Evolutionary conservation across 1,140 invertebrate genomes (phyloP).

Genomic region (Drosophila baimaii): DNA sequence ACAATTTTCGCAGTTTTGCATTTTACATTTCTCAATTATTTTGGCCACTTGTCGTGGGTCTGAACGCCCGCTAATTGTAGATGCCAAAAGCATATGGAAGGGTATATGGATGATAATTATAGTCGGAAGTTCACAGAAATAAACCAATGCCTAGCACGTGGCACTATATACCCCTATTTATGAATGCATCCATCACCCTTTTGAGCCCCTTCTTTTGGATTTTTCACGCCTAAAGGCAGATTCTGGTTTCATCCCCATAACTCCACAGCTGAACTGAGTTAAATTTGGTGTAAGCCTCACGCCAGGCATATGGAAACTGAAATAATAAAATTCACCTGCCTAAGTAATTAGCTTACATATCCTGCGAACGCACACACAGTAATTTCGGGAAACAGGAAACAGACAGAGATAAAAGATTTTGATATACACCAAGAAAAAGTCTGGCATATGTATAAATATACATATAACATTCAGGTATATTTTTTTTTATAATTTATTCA

Average conservation of each 20-base stretch:
- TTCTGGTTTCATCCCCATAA: not conserved
- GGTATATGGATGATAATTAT: not conserved
- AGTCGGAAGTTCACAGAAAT: not conserved
- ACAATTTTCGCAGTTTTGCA: conserved; percentile 55
- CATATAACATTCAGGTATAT: too few species aligned
- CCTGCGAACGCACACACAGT: conserved; percentile 7
- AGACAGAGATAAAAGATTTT: not conserved
- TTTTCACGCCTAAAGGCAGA: not conserved
- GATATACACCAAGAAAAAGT: not conserved
- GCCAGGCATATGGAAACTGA: conserved; percentile 21
- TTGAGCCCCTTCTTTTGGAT: too few species aligned
- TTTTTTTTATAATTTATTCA: too few species aligned
- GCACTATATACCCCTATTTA: not conserved
- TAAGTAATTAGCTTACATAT: conserved; percentile 50
- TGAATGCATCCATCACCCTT: not conserved
- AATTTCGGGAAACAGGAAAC: not conserved
- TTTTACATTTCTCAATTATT: conserved; percentile 43
- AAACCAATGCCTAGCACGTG: not conserved
- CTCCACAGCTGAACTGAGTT: not conserved
- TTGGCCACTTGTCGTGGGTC: conserved; percentile 7
- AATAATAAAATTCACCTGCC: conserved; percentile 36
- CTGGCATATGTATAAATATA: too few species aligned
- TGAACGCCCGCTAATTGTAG: conserved; percentile 28
- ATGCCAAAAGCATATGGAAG: conserved; percentile 6
- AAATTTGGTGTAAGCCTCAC: conserved; percentile 24